Percentiles rank a stretch among this genome's conserved stretches.
These are phyloP conservation scores for Anas platyrhynchos DNA, from an alignment of 2,113 vertebrate species.

Conservation along the genomic window DNA sequence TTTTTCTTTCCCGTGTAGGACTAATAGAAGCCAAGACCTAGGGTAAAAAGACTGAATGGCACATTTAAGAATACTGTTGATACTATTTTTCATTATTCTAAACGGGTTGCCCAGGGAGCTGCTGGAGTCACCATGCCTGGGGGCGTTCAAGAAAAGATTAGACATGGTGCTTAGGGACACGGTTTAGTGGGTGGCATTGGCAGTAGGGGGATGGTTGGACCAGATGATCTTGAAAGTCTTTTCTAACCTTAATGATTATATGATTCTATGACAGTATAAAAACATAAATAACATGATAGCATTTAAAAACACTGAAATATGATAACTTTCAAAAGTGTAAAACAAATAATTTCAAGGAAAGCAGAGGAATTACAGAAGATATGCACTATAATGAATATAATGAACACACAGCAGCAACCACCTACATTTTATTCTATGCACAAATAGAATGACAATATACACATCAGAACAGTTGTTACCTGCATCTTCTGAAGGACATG, in stretches of 20 bases:
- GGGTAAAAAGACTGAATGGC: neutral
- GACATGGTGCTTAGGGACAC: no score
- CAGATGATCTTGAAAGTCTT: no score
- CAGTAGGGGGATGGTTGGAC: no score
- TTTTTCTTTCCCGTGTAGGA: neutral
- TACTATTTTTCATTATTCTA: neutral
- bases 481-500: neutral
- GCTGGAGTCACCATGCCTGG: no score
- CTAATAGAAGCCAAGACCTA: neutral
- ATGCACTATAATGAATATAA: neutral
- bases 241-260: no score
- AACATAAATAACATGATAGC: neutral
- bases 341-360: neutral
- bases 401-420: rapidly evolving
- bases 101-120: no score
- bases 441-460: neutral
- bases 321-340: neutral
- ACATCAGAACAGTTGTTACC: neutral
- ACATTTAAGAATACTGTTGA: neutral
- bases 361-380: neutral
- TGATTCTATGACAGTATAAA: neutral
- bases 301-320: neutral
- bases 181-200: no score
- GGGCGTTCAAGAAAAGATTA: no score
- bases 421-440: neutral